Evolutionary conservation across 1,140 invertebrate genomes (phyloP).

Genomic region (Drosophila obscura): DNA sequence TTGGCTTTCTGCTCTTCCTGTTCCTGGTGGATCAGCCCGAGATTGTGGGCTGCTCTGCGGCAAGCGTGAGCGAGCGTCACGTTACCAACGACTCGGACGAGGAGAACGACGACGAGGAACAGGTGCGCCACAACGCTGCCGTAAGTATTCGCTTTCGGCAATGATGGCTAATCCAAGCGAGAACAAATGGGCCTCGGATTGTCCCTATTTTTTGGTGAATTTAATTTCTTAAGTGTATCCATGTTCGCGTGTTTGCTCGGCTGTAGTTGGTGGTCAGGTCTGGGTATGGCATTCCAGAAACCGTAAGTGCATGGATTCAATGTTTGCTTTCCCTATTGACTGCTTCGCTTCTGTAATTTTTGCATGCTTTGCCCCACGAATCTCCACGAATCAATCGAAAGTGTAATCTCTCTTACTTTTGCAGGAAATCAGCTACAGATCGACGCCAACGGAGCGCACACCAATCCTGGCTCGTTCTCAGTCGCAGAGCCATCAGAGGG

Average conservation of each 20-base stretch:
- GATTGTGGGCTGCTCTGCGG: slow-evolving; percentile 87
- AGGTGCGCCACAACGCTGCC: slow-evolving; percentile 50
- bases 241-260: slow-evolving; percentile 15
- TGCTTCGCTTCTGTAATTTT: slow-evolving; percentile 28
- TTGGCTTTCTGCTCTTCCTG: slow-evolving; percentile 93
- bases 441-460: slow-evolving; percentile 82
- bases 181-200: background rate
- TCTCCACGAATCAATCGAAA: background rate
- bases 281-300: slow-evolving; percentile 35
- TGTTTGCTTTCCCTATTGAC: slow-evolving; percentile 2
- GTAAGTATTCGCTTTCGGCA: slow-evolving; percentile 50
- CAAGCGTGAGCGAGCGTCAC: slow-evolving; percentile 59
- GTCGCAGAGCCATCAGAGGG: background rate
- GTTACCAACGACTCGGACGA: slow-evolving; percentile 72
- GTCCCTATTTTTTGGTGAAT: slow-evolving; percentile 21
- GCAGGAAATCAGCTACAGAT: slow-evolving; percentile 84
- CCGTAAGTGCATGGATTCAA: slow-evolving; percentile 60
- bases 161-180: background rate
- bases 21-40: slow-evolving; percentile 92
- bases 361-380: slow-evolving; percentile 1
- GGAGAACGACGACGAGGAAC: slow-evolving; percentile 59
- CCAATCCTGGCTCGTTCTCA: slow-evolving; percentile 72
- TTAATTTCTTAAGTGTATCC: slow-evolving; percentile 32
- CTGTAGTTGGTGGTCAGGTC: slow-evolving; percentile 41
- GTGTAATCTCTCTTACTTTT: background rate